A percentile compares a stretch with the other conserved stretches of the same genome.
phyloP scores from a whole-genome alignment of 2,113 vertebrate species.

The Myotis brandtii region DNA sequence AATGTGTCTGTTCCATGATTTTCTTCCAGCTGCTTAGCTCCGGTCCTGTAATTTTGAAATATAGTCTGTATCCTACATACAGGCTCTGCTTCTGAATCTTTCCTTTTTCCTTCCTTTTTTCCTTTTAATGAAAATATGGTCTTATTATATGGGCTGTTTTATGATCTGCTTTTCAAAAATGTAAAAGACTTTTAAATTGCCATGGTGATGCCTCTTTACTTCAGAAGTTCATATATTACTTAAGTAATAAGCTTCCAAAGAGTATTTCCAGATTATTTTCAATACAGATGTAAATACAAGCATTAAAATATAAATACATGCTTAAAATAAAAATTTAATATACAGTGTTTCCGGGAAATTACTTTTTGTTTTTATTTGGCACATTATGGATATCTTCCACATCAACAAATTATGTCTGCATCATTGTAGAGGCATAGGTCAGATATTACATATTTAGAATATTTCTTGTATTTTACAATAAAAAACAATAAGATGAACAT shows the following conservation, averaged over 20 bases:
- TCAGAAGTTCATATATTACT: neutral
- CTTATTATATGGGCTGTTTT: neutral
- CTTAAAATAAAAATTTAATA: constrained; percentile 16
- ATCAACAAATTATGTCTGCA: neutral
- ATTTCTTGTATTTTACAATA: neutral
- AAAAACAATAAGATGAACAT: neutral
- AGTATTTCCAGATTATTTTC: neutral
- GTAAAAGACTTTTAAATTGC: neutral
- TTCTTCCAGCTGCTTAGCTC: neutral
- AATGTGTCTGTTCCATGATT: neutral
- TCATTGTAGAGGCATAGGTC: neutral
- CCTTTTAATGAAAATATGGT: neutral
- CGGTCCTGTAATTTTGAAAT: neutral
- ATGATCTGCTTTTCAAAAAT: neutral
- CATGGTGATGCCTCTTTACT: neutral
- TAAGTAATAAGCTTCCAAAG: constrained; percentile 1
- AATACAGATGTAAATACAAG: neutral
- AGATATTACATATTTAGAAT: neutral
- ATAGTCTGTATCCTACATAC: neutral
- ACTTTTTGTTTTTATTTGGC: neutral
- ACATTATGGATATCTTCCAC: neutral
- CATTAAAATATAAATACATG: neutral
- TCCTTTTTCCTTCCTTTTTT: neutral
- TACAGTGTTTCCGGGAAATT: neutral
- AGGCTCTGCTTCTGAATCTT: neutral